phyloP scores from a whole-genome alignment of 1,140 invertebrate genomes.

The Drosophila rhopaloa region DNA sequence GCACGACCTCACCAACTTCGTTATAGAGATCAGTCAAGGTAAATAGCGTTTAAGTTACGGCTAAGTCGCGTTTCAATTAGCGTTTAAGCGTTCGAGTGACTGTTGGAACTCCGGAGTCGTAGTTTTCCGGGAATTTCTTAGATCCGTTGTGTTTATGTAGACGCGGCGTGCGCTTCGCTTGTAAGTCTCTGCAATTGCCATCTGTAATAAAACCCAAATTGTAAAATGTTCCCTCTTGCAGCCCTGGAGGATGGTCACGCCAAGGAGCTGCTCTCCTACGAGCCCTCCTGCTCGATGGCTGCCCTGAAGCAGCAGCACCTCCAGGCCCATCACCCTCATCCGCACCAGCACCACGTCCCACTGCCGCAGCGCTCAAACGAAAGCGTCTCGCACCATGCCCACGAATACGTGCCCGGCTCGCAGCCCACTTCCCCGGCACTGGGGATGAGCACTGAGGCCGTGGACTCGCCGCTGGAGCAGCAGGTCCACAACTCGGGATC shows the following conservation, averaged over 20 bases:
- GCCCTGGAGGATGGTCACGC: constrained; percentile 71
- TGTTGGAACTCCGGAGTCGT: constrained; percentile 6
- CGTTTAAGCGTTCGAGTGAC: constrained; percentile 57
- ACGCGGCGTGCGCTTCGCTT: constrained; percentile 76
- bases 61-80: constrained; percentile 64
- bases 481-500: constrained; percentile 65
- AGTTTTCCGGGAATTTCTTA: constrained; percentile 9
- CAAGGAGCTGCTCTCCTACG: constrained; percentile 74
- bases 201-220: constrained; percentile 78
- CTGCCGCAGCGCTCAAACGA: constrained; percentile 73
- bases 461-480: constrained; percentile 65
- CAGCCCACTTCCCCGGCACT: constrained; percentile 64
- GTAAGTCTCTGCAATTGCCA: constrained; percentile 76
- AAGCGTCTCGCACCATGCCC: constrained; percentile 59
- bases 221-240: constrained; percentile 79
- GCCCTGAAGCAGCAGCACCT: constrained; percentile 48
- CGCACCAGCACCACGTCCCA: constrained; percentile 49
- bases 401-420: constrained; percentile 62
- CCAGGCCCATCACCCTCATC: constrained; percentile 4
- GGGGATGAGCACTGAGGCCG: constrained; percentile 54
- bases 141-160: constrained; percentile 61
- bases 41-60: constrained; percentile 45
- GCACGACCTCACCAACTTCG: constrained; percentile 83
- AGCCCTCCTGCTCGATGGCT: constrained; percentile 73
- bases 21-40: constrained; percentile 84